Conservation (phyloP, 1,140 invertebrate species). For the Onthophagus taurus region DNA sequence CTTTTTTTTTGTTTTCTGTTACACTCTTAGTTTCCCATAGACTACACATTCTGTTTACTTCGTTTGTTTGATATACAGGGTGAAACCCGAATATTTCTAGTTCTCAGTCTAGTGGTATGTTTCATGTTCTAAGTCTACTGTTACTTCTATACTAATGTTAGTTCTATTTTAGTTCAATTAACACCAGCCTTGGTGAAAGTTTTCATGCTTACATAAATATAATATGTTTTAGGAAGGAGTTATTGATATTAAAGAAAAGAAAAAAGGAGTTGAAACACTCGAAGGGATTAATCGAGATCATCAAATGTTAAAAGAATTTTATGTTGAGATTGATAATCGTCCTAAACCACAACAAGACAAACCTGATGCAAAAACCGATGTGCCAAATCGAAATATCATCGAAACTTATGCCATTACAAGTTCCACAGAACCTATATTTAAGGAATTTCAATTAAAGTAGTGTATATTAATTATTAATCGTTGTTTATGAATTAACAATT, state of each 20-base stretch:
- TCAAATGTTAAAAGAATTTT: slow-evolving; percentile 39
- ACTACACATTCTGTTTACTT: too few species aligned
- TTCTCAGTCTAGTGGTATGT: too few species aligned
- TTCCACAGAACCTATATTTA: slow-evolving; percentile 54
- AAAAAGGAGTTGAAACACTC: slow-evolving; percentile 65
- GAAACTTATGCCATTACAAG: slow-evolving; percentile 64
- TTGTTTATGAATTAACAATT: background rate
- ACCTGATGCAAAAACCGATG: slow-evolving; percentile 25
- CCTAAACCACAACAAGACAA: slow-evolving; percentile 23
- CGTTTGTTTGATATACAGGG: too few species aligned
- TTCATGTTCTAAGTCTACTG: too few species aligned
- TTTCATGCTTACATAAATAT: too few species aligned
- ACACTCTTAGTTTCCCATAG: too few species aligned
- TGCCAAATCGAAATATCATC: slow-evolving; percentile 40
- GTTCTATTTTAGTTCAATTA: too few species aligned
- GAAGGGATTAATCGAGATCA: slow-evolving; percentile 47
- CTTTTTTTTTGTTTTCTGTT: too few species aligned
- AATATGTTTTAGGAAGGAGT: slow-evolving; percentile 46
- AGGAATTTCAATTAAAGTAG: slow-evolving; percentile 46
- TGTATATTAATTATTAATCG: slow-evolving; percentile 24
- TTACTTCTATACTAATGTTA: too few species aligned
- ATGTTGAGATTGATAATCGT: slow-evolving; percentile 24
- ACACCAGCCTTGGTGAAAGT: too few species aligned
- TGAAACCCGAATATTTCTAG: too few species aligned
- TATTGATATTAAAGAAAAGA: slow-evolving; percentile 57